Evolutionary conservation across 2,797 vertebrate species (phyloP), one percentile per base, ranked within the genome.

Genomic region (Sebastes taczanowskii): DNA sequence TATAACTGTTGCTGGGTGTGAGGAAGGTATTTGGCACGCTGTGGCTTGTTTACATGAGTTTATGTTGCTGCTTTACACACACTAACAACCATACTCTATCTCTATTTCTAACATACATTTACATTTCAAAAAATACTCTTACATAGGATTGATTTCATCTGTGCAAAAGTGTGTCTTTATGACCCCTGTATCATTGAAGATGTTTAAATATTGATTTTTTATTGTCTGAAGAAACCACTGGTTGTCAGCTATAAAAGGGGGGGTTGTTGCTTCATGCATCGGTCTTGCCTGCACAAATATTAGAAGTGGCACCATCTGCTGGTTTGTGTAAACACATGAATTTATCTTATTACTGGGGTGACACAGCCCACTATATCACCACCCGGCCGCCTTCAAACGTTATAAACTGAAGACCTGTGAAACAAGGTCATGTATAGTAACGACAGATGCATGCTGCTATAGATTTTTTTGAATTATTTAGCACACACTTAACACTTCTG

Each of bases 231-330:
- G 49, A n/a, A 53, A 11, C 49, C 49, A 53, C 49, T 53, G 20
- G 8, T 53, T 11, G 49, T 69, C 52, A 42, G 67, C 23, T 71
- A 53, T 66, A 18, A 55, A 29, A 60, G 18, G 42, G 42, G 42
- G 42, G 42, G 16, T 7, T 18, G 16, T 46, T 0, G 49, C 42
- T 82, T 58, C 49, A 79, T 81, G 70, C 55, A 34, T 78, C 53
- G 62, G 11, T 72, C 65, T 71, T 25, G 22, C 1, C 1, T 80
- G 62, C 38, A 81, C 70, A 86, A 77, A 82, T 89, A 88, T 91
- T 84, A 80, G 66, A 80, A 81, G 74, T 86, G 84, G 91, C 86
- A 88, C 92, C 91, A 91, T 89, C 88, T 92, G 89, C 89, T 93
- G 91, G 87, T 77, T 77, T 82, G 71, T 82, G 89, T 86, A 82